Evolutionary conservation across 1,140 invertebrate genomes (phyloP).

Genomic region (Antheraea pernyi): DNA sequence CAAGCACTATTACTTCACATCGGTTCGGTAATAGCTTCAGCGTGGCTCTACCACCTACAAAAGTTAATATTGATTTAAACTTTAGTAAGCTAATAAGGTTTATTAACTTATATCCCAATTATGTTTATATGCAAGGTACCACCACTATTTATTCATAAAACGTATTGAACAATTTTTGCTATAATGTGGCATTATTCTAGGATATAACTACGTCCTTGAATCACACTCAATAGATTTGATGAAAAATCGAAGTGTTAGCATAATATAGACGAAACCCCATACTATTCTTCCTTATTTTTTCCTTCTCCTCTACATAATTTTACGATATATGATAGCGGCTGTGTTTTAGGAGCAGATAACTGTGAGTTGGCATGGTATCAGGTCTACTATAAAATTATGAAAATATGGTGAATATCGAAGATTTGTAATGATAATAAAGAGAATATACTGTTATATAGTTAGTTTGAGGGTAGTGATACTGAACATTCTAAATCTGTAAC

Average conservation of each 20-base stretch:
- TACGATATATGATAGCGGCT: conserved; percentile 24
- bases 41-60: no score
- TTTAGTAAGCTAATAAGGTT: no score
- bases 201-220: neutral
- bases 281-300: conserved; percentile 1
- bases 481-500: neutral
- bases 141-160: no score
- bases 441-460: conserved; percentile 26
- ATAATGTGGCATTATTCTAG: neutral
- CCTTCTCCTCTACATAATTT: conserved; percentile 30
- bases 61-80: no score
- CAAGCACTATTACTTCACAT: no score
- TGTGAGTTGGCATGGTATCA: conserved; percentile 29
- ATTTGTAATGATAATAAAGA: conserved; percentile 28
- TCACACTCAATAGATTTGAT: neutral
- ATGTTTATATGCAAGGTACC: no score
- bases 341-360: conserved; percentile 30
- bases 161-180: no score
- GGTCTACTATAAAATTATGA: conserved; percentile 33
- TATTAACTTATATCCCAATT: no score
- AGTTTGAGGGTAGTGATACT: conserved; percentile 8
- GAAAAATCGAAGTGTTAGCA: neutral
- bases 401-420: conserved; percentile 30
- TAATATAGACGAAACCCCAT: neutral
- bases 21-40: no score